Evolutionary conservation across 2,797 vertebrate species (phyloP).

Genomic region (Sylvilagus floridanus): DNA sequence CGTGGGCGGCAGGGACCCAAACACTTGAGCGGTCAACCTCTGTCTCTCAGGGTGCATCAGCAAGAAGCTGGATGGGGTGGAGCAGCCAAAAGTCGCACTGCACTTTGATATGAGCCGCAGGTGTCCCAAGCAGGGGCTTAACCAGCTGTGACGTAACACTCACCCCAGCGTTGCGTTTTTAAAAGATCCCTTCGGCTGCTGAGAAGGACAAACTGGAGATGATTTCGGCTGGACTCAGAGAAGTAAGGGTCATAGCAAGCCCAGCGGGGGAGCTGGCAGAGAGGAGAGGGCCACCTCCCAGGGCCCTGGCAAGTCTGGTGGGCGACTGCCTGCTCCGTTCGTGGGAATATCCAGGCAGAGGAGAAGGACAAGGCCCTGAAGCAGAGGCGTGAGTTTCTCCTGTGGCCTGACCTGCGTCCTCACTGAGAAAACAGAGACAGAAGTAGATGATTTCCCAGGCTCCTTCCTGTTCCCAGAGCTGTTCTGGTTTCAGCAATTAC

Average conservation of each 20-base stretch:
- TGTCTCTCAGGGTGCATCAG: too few relatives aligned
- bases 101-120: too few relatives aligned
- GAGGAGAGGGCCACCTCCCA: background rate
- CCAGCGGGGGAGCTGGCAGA: fast-evolving
- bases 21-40: too few relatives aligned
- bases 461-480: background rate
- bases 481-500: background rate
- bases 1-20: too few relatives aligned
- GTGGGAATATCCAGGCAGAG: conserved; percentile 8
- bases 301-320: background rate
- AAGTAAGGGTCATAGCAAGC: background rate
- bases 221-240: background rate
- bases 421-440: background rate
- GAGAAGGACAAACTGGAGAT: background rate
- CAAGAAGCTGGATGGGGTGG: too few relatives aligned
- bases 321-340: background rate
- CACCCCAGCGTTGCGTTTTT: too few relatives aligned
- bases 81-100: too few relatives aligned
- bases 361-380: background rate
- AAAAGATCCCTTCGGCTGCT: background rate
- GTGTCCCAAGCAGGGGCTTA: too few relatives aligned
- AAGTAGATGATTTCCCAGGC: background rate
- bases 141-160: too few relatives aligned
- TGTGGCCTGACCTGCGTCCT: fast-evolving
- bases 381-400: background rate